Evolutionary conservation across 2,888 invertebrate genomes (phyloP).

Genomic region (Penaeus monodon): DNA sequence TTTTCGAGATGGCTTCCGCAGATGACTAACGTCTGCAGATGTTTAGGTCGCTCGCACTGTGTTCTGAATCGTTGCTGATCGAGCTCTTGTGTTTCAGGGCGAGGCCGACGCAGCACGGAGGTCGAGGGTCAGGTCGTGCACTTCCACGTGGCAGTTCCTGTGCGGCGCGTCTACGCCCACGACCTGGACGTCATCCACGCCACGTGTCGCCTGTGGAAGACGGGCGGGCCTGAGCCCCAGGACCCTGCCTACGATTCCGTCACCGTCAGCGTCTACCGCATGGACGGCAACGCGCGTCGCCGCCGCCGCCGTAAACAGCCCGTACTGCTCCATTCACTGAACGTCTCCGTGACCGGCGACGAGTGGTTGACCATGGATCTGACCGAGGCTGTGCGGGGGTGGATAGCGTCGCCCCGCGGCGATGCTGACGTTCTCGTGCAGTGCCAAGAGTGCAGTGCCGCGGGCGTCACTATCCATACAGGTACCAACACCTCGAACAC

Average conservation of each 20-base stretch:
- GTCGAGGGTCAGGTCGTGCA: conserved; percentile 60
- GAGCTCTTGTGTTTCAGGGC: conserved; percentile 36
- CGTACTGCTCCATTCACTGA: conserved; percentile 48
- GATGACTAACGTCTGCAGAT: too few species aligned
- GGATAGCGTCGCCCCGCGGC: conserved; percentile 50
- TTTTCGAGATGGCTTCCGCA: too few species aligned
- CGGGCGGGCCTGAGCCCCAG: conserved; percentile 33
- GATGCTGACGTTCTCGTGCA: conserved; percentile 61
- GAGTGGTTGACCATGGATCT: conserved; percentile 61
- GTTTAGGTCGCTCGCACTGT: too few species aligned
- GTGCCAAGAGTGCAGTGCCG: conserved; percentile 61
- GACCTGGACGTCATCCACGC: conserved; percentile 57
- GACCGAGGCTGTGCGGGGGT: conserved; percentile 57
- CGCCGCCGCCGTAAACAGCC: conserved; percentile 49
- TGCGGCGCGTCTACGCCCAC: conserved; percentile 44
- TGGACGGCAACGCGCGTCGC: conserved; percentile 40
- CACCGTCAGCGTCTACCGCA: conserved; percentile 55
- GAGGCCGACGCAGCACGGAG: conserved; percentile 51
- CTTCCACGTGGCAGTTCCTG: conserved; percentile 61
- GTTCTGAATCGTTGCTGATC: neutral
- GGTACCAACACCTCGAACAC: conserved; percentile 51
- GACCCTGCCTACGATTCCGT: conserved; percentile 37
- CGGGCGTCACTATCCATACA: conserved; percentile 59
- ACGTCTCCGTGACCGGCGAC: conserved; percentile 56
- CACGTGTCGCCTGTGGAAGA: conserved; percentile 61